These are phyloP conservation scores for Uria aalge DNA, from an alignment of 2,113 vertebrate genomes.

Conservation along the genomic window DNA sequence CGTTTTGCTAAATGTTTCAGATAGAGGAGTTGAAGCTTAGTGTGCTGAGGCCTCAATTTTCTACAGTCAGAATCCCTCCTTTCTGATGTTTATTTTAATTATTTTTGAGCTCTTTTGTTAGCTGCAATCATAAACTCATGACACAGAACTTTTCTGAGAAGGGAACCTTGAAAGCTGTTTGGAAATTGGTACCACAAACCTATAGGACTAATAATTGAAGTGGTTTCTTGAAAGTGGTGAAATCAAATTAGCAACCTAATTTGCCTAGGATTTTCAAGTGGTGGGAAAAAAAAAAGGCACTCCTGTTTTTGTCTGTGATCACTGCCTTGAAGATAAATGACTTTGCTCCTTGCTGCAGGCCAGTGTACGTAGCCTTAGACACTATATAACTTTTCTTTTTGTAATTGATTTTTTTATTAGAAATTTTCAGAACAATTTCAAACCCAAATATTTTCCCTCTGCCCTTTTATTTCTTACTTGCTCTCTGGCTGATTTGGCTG, in stretches of 20 bases:
- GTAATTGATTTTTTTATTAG: constrained; percentile 68
- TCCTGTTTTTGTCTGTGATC: neutral
- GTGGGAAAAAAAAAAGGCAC: neutral
- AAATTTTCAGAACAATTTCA: constrained; percentile 62
- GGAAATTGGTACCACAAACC: neutral
- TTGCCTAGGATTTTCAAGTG: constrained; percentile 21
- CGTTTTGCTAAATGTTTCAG: neutral
- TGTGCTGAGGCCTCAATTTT: neutral
- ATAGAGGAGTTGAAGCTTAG: neutral
- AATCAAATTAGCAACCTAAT: constrained; percentile 32
- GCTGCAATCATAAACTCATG: neutral
- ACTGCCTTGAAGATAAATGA: constrained; percentile 53
- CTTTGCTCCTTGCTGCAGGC: constrained; percentile 7
- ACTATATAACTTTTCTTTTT: neutral
- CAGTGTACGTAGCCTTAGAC: neutral
- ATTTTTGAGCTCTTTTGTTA: neutral
- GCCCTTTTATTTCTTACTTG: constrained; percentile 48
- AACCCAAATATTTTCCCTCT: constrained; percentile 45
- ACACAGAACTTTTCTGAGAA: neutral
- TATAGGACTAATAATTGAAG: neutral
- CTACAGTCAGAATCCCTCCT: neutral
- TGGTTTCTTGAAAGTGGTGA: neutral
- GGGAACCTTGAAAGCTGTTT: neutral
- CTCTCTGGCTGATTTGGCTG: constrained; percentile 36
- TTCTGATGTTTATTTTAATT: neutral